Base-by-base conservation (phyloP, 2,797 vertebrate species). In the Sandelia bainsii region DNA sequence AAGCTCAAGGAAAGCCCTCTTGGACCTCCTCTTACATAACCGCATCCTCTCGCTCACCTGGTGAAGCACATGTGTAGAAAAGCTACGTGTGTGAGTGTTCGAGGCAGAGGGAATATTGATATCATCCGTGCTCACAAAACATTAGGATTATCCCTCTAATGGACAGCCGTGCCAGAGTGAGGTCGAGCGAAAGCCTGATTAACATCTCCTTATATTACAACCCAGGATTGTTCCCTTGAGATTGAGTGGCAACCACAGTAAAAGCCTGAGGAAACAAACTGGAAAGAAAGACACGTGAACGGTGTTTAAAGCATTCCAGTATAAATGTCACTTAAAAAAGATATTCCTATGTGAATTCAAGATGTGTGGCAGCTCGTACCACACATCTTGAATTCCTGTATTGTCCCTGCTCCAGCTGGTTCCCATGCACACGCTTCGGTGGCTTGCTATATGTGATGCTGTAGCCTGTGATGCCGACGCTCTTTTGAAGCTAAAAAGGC, bases 1-100 rank as follows among this genome's bases (percentile, higher is more conserved):
- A 73, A 85, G 72, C 87, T 87, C 85, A 72, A 86, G 86, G 87
- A 80, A 91, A 88, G 75, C 83, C 88, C 81, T 82, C 70, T 62
- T 72, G 78, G 62, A 82, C 77, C 67, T 60, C 65, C 59, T 65
- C 75, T 91, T 90, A 90, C 79, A 72, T 90, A 92, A 92, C 75
- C 8, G 8, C 67, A 81, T 46, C 79, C 74, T 69, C 79, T 70
- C 80, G 23, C 70, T 62, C 72, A 74, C 79, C 71, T 75, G 70
- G 64, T 75, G 69, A n/a, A 75, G 67, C 12, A 25, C 58, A 61
- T 81, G 75, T 77, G 72, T 79, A 78, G 72, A 83, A 61, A 85
- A 67, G 10, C 19, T n/a, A 45, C 2, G 7, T 1, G 3, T 29
- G 27, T 62, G 75, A 63, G 63, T 9, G 39, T 14, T 14, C 39